phyloP scores from a whole-genome alignment of 2,113 vertebrate species.

The Empidonax traillii region DNA sequence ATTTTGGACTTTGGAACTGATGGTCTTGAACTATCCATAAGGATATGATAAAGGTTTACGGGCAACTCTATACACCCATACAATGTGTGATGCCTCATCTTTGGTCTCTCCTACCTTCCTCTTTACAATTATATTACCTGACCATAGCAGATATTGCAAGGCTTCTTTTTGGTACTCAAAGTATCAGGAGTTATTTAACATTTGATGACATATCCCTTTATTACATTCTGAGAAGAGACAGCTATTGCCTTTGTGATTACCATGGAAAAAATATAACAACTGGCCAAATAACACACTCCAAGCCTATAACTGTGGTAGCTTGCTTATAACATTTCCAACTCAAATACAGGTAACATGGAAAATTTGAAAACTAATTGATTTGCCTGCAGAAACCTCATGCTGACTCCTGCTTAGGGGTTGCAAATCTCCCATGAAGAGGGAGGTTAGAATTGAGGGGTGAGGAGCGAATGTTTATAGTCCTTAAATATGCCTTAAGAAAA shows the following conservation, averaged over 20 bases:
- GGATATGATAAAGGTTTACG: background rate
- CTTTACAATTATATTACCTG: background rate
- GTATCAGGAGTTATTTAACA: background rate
- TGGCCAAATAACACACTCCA: background rate
- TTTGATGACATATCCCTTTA: background rate
- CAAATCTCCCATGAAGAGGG: background rate
- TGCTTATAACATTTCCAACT: background rate
- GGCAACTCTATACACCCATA: background rate
- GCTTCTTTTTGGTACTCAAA: background rate
- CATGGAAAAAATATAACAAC: background rate
- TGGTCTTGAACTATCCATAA: background rate
- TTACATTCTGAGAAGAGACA: background rate
- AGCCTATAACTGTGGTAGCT: background rate
- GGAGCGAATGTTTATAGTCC: background rate
- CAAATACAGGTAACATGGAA: background rate
- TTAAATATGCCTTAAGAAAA: slow-evolving; percentile 1
- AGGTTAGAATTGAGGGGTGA: background rate
- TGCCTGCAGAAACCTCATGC: background rate
- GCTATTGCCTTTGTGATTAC: background rate
- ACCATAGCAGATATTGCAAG: background rate
- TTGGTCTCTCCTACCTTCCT: background rate
- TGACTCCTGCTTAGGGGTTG: background rate
- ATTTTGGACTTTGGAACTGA: background rate
- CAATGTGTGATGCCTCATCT: rapidly evolving
- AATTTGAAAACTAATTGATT: background rate